Conservation (phyloP, 2,113 vertebrate genomes). For the Charina bottae region DNA sequence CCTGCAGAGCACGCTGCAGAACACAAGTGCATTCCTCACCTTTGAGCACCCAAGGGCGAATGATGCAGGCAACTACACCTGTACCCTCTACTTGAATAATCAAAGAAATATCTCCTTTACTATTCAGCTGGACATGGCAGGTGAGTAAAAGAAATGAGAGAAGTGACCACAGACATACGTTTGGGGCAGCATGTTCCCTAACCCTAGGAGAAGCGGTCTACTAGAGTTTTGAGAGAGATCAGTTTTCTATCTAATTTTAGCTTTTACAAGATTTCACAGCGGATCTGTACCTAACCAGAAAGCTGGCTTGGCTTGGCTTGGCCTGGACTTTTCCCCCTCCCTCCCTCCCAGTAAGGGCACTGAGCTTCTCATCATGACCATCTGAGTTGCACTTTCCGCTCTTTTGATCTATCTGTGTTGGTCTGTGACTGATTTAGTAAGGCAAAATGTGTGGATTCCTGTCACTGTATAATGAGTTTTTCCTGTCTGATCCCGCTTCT, state of each 20-base stretch:
- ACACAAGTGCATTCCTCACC: conserved; percentile 20
- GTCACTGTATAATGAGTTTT: neutral
- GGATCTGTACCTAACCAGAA: neutral
- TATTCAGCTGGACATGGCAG: conserved; percentile 24
- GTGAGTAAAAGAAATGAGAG: conserved; percentile 8
- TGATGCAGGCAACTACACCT: conserved; percentile 35
- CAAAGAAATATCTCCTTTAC: conserved; percentile 24
- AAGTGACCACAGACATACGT: neutral
- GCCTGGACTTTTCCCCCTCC: neutral
- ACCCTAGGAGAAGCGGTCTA: neutral
- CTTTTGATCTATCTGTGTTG: neutral
- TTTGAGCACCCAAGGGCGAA: neutral
- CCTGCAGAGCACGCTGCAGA: conserved; percentile 8
- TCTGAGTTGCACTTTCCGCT: neutral
- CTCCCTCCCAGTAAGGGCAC: neutral
- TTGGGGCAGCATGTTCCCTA: neutral
- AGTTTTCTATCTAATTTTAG: neutral
- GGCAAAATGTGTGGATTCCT: neutral
- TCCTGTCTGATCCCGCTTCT: neutral
- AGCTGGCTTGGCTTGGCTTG: neutral
- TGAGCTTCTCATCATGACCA: neutral
- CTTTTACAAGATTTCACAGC: neutral
- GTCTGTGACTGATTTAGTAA: neutral
- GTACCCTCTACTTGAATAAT: conserved; percentile 20
- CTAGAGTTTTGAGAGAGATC: neutral